phyloP scores from a whole-genome alignment of 2,888 invertebrate genomes.

The Sinelater perroti region DNA sequence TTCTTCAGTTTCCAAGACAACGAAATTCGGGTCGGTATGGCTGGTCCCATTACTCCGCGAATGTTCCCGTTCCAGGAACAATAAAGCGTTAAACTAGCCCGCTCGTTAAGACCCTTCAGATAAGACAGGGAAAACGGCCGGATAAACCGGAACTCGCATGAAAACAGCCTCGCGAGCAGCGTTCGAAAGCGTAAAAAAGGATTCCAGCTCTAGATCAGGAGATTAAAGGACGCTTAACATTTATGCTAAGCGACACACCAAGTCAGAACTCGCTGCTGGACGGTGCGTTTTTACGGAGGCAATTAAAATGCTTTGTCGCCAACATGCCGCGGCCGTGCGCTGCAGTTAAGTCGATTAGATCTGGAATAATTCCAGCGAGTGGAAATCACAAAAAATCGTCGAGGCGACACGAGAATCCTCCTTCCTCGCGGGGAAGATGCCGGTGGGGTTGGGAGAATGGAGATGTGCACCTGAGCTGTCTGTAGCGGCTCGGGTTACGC shows the following conservation, averaged over 20 bases:
- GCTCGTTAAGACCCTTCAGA: constrained; percentile 12
- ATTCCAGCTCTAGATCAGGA: background rate
- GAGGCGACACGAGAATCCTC: constrained; percentile 10
- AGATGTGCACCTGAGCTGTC: constrained; percentile 31
- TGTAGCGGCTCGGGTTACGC: constrained; percentile 21
- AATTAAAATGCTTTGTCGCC: background rate
- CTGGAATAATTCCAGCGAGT: no score
- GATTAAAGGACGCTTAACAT: constrained; percentile 1
- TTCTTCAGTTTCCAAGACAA: no score
- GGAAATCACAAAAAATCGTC: no score
- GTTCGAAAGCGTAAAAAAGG: constrained; percentile 4
- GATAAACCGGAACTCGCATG: constrained; percentile 18
- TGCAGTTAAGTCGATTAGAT: no score
- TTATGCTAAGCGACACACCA: constrained; percentile 7
- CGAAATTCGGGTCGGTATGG: no score
- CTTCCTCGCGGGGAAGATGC: constrained; percentile 25
- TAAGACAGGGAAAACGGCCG: constrained; percentile 10
- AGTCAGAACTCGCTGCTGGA: background rate
- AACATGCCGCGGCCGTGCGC: no score
- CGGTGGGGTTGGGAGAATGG: constrained; percentile 22
- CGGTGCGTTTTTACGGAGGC: background rate
- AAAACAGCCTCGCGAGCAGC: background rate
- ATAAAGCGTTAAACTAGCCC: constrained; percentile 14
- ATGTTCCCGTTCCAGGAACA: constrained; percentile 14
- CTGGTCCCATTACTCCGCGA: constrained; percentile 1